Evolutionary conservation across 1,140 invertebrate genomes (phyloP), one percentile per base, ranked within the genome.

Genomic region (Saccostrea cuccullata): DNA sequence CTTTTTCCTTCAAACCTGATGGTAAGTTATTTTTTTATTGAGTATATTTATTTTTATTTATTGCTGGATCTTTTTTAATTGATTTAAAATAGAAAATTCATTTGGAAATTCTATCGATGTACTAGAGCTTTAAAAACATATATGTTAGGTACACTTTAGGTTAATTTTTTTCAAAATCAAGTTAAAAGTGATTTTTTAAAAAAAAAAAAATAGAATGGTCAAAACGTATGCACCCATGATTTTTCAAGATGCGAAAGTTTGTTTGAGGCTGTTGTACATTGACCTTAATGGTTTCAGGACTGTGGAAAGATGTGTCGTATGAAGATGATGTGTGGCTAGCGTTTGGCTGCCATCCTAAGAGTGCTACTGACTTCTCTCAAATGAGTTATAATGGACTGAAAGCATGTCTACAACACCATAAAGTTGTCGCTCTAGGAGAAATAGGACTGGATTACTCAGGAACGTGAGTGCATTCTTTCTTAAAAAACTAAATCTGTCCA

Each of bases 311-410:
- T 15, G 84, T 95, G 4, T 89, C 94, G 2, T 85, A 90, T 8
- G 95, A 95, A 85, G 86, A 92, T 0, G 92, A 94, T 86, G 94
- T 96, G 8, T 96, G 95, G 95, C 92, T 94, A 60, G 93, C 95
- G 9, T 94, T 95, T 91, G 95, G 95, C 20, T 95, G 95, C 90
- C 96, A 96, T 91, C 96, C 96, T 0, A 95, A 96, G 90, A 94
- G 91, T 91, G 95, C 94, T n/a, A 87, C 90, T 84, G 89, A 93
- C 11, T 96, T 94, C 87, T 92, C 89, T 17, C 86, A 91, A 8
- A 73, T 86, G 13, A 87, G 92, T 58, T 93, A 95, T 84, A 47
- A 89, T 1, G 90, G 89, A 26, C 90, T 96, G 47, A 90, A 86
- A 9, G 55, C 90, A 6, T 94, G 94, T 83, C 85, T 96, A 3